These are phyloP conservation scores for Pteropus alecto DNA, from an alignment of 2,113 vertebrate species.

Conservation along the genomic window DNA sequence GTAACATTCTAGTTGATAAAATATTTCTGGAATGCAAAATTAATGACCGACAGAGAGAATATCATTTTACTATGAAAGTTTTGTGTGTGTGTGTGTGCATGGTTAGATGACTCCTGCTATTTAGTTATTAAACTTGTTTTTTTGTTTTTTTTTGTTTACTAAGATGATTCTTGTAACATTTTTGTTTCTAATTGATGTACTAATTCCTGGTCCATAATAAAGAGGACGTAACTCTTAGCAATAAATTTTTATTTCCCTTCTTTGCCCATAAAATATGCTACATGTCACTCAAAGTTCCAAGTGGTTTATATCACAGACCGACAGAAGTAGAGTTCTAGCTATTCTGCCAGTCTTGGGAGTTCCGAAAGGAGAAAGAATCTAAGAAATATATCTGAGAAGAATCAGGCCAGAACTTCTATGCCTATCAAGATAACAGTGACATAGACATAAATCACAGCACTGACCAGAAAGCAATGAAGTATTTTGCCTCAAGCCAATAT, in stretches of 20 bases:
- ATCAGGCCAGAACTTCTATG: conserved; percentile 30
- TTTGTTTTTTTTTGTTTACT: neutral
- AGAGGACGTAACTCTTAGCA: neutral
- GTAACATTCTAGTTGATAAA: conserved; percentile 39
- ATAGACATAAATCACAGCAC: neutral
- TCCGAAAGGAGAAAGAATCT: conserved; percentile 8
- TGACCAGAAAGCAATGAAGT: neutral
- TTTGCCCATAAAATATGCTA: neutral
- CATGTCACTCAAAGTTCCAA: neutral
- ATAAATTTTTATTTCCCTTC: neutral
- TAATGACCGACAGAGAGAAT: conserved; percentile 3
- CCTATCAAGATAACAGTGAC: neutral
- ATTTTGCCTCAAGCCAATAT: neutral
- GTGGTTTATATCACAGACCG: conserved; percentile 18
- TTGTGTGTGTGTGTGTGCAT: neutral
- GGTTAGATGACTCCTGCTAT: neutral
- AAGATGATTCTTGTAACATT: neutral
- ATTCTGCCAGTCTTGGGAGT: neutral
- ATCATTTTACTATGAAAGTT: conserved; percentile 40
- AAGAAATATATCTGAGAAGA: conserved; percentile 7
- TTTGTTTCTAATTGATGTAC: conserved; percentile 22
- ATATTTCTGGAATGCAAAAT: neutral
- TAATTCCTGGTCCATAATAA: neutral
- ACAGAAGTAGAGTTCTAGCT: neutral
- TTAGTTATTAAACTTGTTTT: neutral